Evolutionary conservation across 2,113 vertebrate genomes (phyloP).

Genomic region (Emydura subglobosa): DNA sequence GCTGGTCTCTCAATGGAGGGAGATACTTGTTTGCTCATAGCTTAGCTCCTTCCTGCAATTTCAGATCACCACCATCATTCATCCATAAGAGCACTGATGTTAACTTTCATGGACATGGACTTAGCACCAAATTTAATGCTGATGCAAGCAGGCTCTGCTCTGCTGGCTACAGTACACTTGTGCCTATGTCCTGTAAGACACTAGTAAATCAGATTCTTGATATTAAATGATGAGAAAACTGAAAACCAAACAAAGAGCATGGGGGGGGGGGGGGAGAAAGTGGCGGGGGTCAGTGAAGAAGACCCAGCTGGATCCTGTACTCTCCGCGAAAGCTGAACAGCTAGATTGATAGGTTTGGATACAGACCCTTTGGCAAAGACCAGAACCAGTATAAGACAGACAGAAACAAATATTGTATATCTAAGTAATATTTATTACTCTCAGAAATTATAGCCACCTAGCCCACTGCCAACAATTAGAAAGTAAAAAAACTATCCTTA

Average conservation of each 20-base stretch:
- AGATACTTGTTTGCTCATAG: not conserved
- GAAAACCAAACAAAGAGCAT: accelerated
- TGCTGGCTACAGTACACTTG: not conserved
- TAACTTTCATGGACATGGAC: conserved; percentile 11
- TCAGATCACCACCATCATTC: not conserved
- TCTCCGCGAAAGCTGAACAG: accelerated
- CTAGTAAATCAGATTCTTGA: not conserved
- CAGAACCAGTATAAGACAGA: accelerated
- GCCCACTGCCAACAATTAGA: conserved; percentile 12
- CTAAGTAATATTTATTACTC: not conserved
- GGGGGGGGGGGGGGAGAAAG: not conserved
- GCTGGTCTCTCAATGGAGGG: not conserved
- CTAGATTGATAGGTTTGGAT: accelerated
- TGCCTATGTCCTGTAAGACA: not conserved
- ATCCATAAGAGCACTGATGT: not conserved
- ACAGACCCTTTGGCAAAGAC: not conserved
- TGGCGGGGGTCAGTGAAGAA: not conserved
- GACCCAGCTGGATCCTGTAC: not conserved
- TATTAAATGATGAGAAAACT: not conserved
- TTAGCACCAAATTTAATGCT: not conserved
- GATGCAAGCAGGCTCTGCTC: not conserved
- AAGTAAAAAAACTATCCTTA: not conserved
- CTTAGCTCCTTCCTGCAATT: not conserved
- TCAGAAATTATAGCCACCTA: conserved; percentile 4
- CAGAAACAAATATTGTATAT: not conserved